These are phyloP conservation scores for Lepidocyrtinus sp. DNA, from an alignment of 2,888 invertebrate species.

Conservation along the genomic window DNA sequence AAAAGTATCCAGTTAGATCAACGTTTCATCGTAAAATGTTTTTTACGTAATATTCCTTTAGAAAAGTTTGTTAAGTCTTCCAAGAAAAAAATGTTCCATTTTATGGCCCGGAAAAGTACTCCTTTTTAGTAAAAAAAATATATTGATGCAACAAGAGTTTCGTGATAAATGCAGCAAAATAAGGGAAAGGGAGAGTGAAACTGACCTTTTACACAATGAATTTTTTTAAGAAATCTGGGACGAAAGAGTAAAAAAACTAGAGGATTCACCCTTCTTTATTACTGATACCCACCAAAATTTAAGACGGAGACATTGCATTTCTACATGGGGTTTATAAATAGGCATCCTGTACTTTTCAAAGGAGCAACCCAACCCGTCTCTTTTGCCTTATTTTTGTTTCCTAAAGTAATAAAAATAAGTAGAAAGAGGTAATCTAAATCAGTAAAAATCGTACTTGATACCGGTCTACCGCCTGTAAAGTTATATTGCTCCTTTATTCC, in stretches of 20 bases:
- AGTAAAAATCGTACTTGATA: conserved; percentile 14
- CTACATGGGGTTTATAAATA: not conserved
- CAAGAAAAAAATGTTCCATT: not conserved
- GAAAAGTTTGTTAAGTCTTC: too few relatives aligned
- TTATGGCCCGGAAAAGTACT: not conserved
- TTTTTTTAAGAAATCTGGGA: conserved; percentile 35
- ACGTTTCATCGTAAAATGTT: not conserved
- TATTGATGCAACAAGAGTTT: too few relatives aligned
- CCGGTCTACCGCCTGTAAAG: not conserved
- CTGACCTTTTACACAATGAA: conserved; percentile 46
- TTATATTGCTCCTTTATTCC: conserved; percentile 24
- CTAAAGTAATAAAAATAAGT: conserved; percentile 51
- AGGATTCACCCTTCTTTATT: conserved; percentile 53
- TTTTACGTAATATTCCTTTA: not conserved
- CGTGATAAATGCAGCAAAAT: not conserved
- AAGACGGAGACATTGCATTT: not conserved
- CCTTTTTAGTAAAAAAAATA: not conserved
- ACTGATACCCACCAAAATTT: not conserved
- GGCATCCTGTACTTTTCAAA: conserved; percentile 14
- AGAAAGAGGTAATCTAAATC: conserved; percentile 22
- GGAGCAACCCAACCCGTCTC: conserved; percentile 41
- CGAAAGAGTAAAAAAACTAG: conserved; percentile 30
- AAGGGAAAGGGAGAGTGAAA: conserved; percentile 55
- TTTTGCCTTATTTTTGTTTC: conserved; percentile 33
- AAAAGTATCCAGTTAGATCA: conserved; percentile 27